Conservation (phyloP, 2,113 vertebrate genomes). For the Shinisaurus crocodilurus region DNA sequence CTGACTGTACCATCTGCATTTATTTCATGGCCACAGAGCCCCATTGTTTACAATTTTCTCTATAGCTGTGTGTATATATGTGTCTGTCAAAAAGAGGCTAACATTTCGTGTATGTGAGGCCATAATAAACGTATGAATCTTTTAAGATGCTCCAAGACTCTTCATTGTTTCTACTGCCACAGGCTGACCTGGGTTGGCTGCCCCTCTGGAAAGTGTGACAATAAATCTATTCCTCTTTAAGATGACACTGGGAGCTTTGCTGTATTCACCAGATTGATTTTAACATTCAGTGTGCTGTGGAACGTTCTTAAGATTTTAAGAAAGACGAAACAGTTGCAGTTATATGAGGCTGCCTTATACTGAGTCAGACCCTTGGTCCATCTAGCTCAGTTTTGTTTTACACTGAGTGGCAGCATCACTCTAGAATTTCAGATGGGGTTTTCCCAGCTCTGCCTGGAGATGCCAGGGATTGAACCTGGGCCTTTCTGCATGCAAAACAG, state of each 20-base stretch:
- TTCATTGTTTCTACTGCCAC: neutral
- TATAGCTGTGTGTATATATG: neutral
- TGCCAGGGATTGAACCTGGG: no score
- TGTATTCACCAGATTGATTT: no score
- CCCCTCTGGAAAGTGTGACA: neutral
- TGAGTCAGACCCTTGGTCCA: no score
- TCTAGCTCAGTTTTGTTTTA: no score
- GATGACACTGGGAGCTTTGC: neutral
- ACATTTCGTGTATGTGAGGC: no score
- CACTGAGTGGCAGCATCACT: no score
- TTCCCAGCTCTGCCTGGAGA: no score
- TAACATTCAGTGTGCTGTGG: no score
- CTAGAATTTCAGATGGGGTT: no score
- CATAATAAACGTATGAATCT: neutral
- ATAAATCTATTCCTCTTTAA: neutral
- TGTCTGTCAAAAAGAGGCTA: neutral
- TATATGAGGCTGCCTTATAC: no score
- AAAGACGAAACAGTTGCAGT: neutral
- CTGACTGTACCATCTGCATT: neutral
- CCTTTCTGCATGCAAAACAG: no score
- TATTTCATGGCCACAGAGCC: neutral
- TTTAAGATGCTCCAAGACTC: neutral
- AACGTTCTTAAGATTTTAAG: neutral
- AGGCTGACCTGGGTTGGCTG: no score
- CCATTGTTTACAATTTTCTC: neutral